A percentile compares a stretch with the other conserved stretches of the same genome.
Conservation (phyloP, 2,797 vertebrate species). For the Mormyrops boulengeri region DNA sequence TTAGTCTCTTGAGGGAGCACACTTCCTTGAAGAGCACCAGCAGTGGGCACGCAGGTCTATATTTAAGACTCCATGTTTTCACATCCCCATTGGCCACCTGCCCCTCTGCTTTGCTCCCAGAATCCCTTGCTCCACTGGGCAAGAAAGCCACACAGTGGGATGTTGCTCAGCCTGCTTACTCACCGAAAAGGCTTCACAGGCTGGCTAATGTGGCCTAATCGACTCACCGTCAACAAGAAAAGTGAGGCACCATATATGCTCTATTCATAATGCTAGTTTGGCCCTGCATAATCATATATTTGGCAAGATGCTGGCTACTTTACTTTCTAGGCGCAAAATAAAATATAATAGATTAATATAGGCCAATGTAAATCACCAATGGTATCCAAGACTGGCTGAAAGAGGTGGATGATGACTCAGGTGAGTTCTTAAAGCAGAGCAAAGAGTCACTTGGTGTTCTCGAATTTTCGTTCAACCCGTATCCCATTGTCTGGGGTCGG, state of each 20-base stretch:
- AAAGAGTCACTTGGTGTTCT: not conserved
- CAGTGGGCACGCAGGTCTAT: constrained; percentile 19
- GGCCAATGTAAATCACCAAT: not conserved
- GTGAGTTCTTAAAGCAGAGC: not conserved
- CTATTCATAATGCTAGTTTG: not conserved
- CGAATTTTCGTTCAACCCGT: not conserved
- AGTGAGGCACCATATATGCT: not conserved
- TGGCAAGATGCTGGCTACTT: not conserved
- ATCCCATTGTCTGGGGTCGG: not conserved
- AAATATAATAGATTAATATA: not conserved
- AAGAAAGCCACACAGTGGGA: constrained; percentile 8
- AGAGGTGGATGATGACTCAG: not conserved
- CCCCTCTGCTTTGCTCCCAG: not conserved
- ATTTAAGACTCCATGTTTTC: constrained; percentile 30
- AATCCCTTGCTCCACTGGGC: not conserved
- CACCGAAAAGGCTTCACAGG: not conserved
- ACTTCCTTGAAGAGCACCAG: constrained; percentile 25
- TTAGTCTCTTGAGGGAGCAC: constrained; percentile 26
- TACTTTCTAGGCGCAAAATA: not conserved
- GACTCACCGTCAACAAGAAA: not conserved
- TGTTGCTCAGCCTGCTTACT: not conserved
- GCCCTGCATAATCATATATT: not conserved
- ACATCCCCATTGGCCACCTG: constrained; percentile 31
- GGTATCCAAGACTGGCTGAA: not conserved
- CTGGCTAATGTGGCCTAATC: not conserved